Evolutionary conservation across 2,888 invertebrate species (phyloP).

Genomic region (Chironomus tentans): DNA sequence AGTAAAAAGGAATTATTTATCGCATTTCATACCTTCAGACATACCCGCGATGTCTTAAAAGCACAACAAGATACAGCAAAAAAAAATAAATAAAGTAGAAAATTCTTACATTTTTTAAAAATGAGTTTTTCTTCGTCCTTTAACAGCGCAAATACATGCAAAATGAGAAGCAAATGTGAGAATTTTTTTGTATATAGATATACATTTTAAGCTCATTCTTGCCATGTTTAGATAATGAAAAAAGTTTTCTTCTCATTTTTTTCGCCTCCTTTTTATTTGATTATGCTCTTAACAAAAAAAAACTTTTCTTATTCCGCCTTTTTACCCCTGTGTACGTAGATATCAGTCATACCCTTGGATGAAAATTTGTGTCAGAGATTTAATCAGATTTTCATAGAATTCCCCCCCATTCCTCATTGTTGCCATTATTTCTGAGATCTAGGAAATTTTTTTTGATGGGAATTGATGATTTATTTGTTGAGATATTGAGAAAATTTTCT

Average conservation of each 20-base stretch:
- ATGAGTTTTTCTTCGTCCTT: background rate
- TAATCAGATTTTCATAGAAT: too few species aligned
- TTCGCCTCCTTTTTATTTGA: constrained; percentile 9
- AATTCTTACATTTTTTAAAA: background rate
- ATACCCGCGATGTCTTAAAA: background rate
- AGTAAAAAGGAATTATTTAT: too few species aligned
- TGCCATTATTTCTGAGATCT: too few species aligned
- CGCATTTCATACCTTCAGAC: too few species aligned
- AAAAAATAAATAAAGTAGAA: background rate
- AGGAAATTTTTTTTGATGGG: too few species aligned
- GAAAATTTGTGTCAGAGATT: too few species aligned
- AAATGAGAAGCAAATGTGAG: background rate
- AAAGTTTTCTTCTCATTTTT: constrained; percentile 8
- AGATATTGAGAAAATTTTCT: too few species aligned
- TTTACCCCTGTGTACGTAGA: background rate
- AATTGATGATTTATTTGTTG: too few species aligned
- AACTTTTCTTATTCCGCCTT: background rate
- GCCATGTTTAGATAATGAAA: constrained; percentile 25
- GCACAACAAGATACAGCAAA: background rate
- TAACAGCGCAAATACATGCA: background rate
- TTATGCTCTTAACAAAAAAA: constrained; percentile 11
- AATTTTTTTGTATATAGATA: background rate
- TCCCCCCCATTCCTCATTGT: too few species aligned
- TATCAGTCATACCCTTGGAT: too few species aligned
- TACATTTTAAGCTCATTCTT: background rate